Base-by-base conservation (phyloP, 1,140 invertebrate species). In the Ceratosolen fusciceps region DNA sequence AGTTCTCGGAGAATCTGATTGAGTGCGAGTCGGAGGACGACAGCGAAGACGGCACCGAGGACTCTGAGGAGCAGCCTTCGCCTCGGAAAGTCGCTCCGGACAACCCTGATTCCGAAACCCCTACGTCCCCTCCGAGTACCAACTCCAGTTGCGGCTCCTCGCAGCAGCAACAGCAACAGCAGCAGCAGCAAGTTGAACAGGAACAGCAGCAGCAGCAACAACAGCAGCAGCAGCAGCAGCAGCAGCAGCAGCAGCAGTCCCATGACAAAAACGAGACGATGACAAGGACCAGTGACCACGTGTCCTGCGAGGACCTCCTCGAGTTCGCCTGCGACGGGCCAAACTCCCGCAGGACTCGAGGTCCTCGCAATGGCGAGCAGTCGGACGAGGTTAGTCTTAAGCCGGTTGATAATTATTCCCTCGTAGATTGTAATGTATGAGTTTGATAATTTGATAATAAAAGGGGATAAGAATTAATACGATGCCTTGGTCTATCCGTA, bases 231-330 rank as follows among this genome's bases (percentile, higher is more conserved):
- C 31, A 34, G 47, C 73, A 68, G 68, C 80, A 77, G 65, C 43
- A 62, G 16, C 5, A 29, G 5, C 24, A 37, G 43, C 34, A 54
- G 26, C 52, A 62, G 62, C 49, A 56, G 4, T 43, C 56, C 26
- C 47, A 65, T 43, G 52, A 77, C 74, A 58, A 80, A 80, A n/a
- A 80, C 82, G 71, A 79, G 68, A 79, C 68, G 75, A 70, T 80
- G 79, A 80, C 74, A 14, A 83, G 89, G n/a, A 88, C 89, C 43
- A 89, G 90, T 21, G 95, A 97, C 87, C 96, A 96, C 83, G 96
- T 98, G 0, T 97, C 96, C 72, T 98, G 97, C 84, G 96, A 98
- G 89, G 97, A 98, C 92, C 89, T 98, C 56, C 89, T 98, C 37
- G 96, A 98, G 85, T 98, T 98, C 90, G 95, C 96, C 9, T 94